These are phyloP conservation scores for Phymatocera aterrima DNA, from an alignment of 2,888 invertebrate species.

Conservation along the genomic window DNA sequence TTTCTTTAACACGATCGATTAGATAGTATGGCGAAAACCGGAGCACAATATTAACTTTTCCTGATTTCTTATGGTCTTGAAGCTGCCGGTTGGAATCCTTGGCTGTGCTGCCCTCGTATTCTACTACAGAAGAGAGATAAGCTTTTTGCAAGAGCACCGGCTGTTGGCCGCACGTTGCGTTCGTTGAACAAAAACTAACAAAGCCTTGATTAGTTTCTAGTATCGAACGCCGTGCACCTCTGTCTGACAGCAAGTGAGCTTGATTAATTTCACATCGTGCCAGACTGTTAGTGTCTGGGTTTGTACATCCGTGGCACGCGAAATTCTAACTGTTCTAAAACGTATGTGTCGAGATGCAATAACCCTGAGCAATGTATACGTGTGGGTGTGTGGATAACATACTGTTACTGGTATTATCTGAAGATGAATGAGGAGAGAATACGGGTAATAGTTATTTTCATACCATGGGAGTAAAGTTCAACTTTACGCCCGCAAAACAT, in stretches of 20 bases:
- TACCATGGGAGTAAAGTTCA: too few relatives aligned
- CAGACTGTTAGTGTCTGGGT: slow-evolving; percentile 30
- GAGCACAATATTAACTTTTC: slow-evolving; percentile 40
- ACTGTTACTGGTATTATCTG: not conserved
- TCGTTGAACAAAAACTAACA: slow-evolving; percentile 37
- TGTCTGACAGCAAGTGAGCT: slow-evolving; percentile 38
- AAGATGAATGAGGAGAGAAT: not conserved
- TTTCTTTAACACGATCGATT: slow-evolving; percentile 2
- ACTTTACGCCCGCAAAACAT: too few relatives aligned
- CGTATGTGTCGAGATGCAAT: slow-evolving; percentile 20
- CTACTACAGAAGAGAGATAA: slow-evolving; percentile 20
- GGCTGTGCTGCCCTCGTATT: not conserved
- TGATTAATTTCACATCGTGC: slow-evolving; percentile 42
- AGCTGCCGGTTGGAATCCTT: slow-evolving; percentile 18
- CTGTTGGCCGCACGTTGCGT: slow-evolving; percentile 39
- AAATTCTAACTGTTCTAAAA: slow-evolving; percentile 7
- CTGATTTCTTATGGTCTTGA: slow-evolving; percentile 29
- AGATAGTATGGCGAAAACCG: slow-evolving; percentile 18
- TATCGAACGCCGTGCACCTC: slow-evolving; percentile 41
- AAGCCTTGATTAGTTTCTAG: slow-evolving; percentile 42
- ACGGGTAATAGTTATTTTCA: too few relatives aligned
- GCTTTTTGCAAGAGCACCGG: slow-evolving; percentile 38
- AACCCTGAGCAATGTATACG: not conserved
- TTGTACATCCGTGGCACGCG: slow-evolving; percentile 33
- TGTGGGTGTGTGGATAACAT: not conserved